phyloP scores from a whole-genome alignment of 37 sponge, comb jelly and placozoan species.

The Agelas oroides region DNA sequence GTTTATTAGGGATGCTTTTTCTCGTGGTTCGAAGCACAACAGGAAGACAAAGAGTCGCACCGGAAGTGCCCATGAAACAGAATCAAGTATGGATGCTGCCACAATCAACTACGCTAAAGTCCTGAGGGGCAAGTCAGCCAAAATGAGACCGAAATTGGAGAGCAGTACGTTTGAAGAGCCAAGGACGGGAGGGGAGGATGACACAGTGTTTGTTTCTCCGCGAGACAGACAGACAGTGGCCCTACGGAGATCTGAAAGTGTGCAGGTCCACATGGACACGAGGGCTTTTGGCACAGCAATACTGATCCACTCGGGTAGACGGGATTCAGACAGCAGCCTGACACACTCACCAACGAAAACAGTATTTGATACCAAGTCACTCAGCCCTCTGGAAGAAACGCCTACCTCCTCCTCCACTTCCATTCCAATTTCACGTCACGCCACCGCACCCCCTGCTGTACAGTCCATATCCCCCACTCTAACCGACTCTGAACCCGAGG shows the following conservation, averaged over 20 bases:
- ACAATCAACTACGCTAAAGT: too few species aligned
- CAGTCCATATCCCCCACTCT: background rate
- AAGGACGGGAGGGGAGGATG: too few species aligned
- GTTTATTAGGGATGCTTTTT: conserved; percentile 1
- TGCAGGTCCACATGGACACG: too few species aligned
- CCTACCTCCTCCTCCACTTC: background rate
- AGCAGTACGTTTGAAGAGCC: too few species aligned
- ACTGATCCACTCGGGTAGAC: background rate
- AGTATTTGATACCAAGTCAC: background rate
- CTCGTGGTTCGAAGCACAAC: background rate
- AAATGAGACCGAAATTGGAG: background rate
- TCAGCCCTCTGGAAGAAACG: background rate
- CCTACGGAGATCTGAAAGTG: too few species aligned
- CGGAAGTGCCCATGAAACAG: too few species aligned
- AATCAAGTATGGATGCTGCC: too few species aligned
- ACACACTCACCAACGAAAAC: background rate
- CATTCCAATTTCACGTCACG: too few species aligned
- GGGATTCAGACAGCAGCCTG: background rate
- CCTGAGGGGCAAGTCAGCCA: conserved; percentile 2
- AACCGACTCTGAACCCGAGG: conserved; percentile 42
- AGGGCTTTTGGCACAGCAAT: background rate
- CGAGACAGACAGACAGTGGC: too few species aligned
- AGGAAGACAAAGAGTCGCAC: background rate
- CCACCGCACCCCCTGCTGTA: background rate
- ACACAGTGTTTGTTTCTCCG: too few species aligned